These are phyloP conservation scores for Ethmia dodecea DNA, from an alignment of 2,888 invertebrate genomes.

Conservation along the genomic window DNA sequence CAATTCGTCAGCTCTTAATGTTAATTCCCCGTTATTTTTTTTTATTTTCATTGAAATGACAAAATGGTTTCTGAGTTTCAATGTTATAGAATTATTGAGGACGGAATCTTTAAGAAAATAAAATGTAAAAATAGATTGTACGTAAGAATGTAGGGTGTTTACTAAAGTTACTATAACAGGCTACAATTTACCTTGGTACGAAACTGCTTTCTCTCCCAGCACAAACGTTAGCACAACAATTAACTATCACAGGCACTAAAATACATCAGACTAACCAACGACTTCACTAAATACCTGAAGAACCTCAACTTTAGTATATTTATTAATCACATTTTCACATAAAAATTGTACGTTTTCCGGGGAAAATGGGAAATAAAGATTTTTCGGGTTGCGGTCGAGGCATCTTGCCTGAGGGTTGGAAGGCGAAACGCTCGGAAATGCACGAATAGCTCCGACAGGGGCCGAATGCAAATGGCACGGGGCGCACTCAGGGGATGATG, in stretches of 20 bases:
- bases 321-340: conserved; percentile 23
- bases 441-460: conserved; percentile 52
- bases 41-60: too few relatives aligned
- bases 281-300: conserved; percentile 27
- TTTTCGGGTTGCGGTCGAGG: conserved; percentile 55
- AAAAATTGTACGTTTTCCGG: conserved; percentile 35
- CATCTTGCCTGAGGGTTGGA: conserved; percentile 65
- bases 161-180: too few relatives aligned
- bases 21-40: too few relatives aligned
- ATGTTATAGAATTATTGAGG: too few relatives aligned
- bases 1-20: too few relatives aligned
- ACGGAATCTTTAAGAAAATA: too few relatives aligned
- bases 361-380: conserved; percentile 55
- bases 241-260: conserved; percentile 53
- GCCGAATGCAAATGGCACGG: conserved; percentile 63
- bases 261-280: conserved; percentile 34
- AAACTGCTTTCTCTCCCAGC: conserved; percentile 33
- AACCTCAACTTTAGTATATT: conserved; percentile 19
- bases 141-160: too few relatives aligned
- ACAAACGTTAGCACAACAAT: conserved; percentile 46
- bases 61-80: too few relatives aligned
- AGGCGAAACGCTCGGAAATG: conserved; percentile 58
- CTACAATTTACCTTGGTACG: conserved; percentile 42
- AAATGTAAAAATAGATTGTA: too few relatives aligned
- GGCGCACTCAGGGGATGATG: conserved; percentile 30